Evolutionary conservation across 2,797 vertebrate genomes (phyloP).

Genomic region (Poecilia wingei): DNA sequence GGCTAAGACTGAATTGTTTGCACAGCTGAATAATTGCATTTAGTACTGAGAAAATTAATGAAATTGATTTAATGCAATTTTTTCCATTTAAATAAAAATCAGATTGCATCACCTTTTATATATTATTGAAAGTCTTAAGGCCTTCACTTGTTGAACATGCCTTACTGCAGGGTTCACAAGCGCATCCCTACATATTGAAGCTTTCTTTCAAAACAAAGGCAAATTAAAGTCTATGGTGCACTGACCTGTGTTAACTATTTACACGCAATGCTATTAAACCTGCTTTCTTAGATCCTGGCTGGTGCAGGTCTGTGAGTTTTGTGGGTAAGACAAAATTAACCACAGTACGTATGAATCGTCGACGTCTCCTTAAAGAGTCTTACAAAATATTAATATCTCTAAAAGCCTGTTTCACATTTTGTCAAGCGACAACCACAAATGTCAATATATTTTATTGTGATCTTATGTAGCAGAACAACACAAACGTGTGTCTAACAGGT

Average conservation of each 20-base stretch:
- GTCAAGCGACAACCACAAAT: not conserved
- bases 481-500: not conserved
- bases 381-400: not conserved
- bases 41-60: slow-evolving; percentile 48
- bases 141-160: not conserved
- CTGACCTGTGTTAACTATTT: not conserved
- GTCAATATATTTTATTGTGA: not conserved
- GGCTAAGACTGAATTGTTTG: slow-evolving; percentile 52
- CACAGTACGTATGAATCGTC: not conserved
- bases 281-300: not conserved
- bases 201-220: not conserved
- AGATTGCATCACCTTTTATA: not conserved
- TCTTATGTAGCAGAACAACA: not conserved
- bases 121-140: slow-evolving; percentile 14
- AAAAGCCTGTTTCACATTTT: not conserved
- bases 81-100: not conserved
- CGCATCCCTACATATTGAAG: not conserved
- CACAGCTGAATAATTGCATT: slow-evolving; percentile 60
- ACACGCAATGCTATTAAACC: not conserved
- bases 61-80: slow-evolving; percentile 44
- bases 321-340: not conserved
- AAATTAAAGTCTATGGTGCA: slow-evolving; percentile 19
- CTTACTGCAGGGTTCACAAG: slow-evolving; percentile 10
- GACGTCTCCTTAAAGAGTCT: not conserved
- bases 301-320: not conserved